A percentile compares a stretch with the other conserved stretches of the same genome.
phyloP scores from a whole-genome alignment of 2,113 vertebrate species.

The Hyaena hyaena region DNA sequence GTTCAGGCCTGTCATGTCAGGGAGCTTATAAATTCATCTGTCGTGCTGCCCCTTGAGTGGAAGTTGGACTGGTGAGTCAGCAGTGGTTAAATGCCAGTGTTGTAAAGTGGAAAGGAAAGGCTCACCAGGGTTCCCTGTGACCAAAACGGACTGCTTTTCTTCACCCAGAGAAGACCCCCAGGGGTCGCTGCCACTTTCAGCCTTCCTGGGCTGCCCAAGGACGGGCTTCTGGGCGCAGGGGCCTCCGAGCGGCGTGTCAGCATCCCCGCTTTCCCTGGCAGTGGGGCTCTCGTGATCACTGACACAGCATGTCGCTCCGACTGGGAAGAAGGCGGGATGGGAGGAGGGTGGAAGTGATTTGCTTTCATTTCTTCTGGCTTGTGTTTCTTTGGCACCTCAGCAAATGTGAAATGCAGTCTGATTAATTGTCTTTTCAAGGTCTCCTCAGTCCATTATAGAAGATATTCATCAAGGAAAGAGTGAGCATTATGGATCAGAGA shows the following conservation, averaged over 20 bases:
- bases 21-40: neutral
- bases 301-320: neutral
- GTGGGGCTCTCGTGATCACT: neutral
- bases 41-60: too few species aligned
- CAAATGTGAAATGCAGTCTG: constrained; percentile 59
- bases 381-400: constrained; percentile 39
- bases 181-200: neutral
- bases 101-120: neutral
- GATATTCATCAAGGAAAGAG: constrained; percentile 93
- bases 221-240: neutral
- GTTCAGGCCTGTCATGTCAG: neutral
- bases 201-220: neutral
- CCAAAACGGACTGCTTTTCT: neutral
- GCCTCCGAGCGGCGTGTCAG: neutral
- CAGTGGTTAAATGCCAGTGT: neutral
- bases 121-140: neutral
- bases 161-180: neutral
- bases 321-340: accelerated
- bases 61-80: neutral
- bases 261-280: neutral
- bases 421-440: constrained; percentile 88
- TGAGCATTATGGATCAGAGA: constrained; percentile 91
- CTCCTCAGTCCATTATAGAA: constrained; percentile 93
- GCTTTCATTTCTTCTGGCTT: constrained; percentile 47
- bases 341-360: neutral